Conservation (phyloP, 1,140 invertebrate species). For the Diprion similis region DNA sequence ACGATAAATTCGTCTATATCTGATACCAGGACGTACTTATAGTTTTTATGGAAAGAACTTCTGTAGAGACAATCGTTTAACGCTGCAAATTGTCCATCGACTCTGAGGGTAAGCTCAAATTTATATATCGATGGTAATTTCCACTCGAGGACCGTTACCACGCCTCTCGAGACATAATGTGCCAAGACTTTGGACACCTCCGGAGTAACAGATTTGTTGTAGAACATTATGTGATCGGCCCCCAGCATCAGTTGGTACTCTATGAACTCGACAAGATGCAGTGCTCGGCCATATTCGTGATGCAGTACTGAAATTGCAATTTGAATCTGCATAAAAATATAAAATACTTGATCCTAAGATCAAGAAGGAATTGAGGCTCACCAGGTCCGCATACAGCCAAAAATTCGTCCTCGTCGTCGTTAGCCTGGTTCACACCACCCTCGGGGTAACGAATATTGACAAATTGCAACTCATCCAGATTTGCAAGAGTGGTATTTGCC, state of each 20-base stretch:
- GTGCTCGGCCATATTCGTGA: constrained; percentile 64
- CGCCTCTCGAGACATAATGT: constrained; percentile 57
- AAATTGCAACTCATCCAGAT: constrained; percentile 19
- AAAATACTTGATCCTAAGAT: not conserved
- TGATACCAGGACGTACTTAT: constrained; percentile 64
- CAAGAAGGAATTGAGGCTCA: constrained; percentile 10
- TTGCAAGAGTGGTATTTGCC: not conserved
- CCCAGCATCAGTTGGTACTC: constrained; percentile 72
- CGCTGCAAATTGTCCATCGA: constrained; percentile 67
- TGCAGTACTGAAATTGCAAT: constrained; percentile 60
- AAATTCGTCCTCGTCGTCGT: constrained; percentile 23
- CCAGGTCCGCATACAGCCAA: constrained; percentile 70
- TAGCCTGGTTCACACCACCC: constrained; percentile 18
- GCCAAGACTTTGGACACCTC: constrained; percentile 62
- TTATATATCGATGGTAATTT: constrained; percentile 60
- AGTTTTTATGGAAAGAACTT: constrained; percentile 49
- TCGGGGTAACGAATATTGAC: constrained; percentile 31
- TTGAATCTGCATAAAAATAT: not conserved
- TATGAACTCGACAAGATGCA: constrained; percentile 70
- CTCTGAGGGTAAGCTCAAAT: constrained; percentile 59
- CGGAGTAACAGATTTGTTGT: constrained; percentile 66
- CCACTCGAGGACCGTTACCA: constrained; percentile 67
- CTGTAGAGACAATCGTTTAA: constrained; percentile 72
- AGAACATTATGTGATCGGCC: constrained; percentile 70
- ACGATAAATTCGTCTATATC: constrained; percentile 71